A percentile compares a stretch with the other conserved stretches of the same genome.
Conservation (phyloP, 2,113 vertebrate species). For the Albula goreensis region DNA sequence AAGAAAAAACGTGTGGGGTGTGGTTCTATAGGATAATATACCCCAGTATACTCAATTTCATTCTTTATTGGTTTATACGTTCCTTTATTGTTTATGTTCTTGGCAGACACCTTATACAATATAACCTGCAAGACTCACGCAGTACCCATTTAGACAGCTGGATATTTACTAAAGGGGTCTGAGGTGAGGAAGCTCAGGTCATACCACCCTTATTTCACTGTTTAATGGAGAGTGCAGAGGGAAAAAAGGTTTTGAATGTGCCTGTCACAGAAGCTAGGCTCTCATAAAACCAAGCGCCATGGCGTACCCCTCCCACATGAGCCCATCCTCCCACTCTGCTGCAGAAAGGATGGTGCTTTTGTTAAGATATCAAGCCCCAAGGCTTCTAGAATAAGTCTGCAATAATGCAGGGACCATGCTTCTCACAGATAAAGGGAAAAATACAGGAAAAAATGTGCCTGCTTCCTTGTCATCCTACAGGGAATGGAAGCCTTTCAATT, state of each 20-base stretch:
- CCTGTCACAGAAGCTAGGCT: not conserved
- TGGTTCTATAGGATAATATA: not conserved
- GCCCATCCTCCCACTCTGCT: not conserved
- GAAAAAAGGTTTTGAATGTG: not conserved
- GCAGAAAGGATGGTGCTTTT: not conserved
- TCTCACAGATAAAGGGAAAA: conserved; percentile 1
- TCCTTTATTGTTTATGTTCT: not conserved
- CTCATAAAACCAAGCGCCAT: not conserved
- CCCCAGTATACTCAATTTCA: not conserved
- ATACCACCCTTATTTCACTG: not conserved
- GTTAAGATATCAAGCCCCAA: conserved; percentile 3
- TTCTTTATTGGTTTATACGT: not conserved
- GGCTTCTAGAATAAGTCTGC: not conserved
- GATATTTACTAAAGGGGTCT: not conserved
- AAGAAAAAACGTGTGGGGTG: not conserved
- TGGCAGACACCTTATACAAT: not conserved
- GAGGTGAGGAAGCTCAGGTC: not conserved
- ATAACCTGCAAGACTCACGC: not conserved
- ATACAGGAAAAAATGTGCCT: not conserved
- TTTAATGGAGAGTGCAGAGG: not conserved
- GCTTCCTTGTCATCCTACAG: not conserved
- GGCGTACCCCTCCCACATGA: not conserved
- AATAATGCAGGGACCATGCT: not conserved
- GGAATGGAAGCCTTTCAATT: conserved; percentile 1
- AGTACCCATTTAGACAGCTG: not conserved